Base-by-base conservation (phyloP, 2,113 vertebrate species). In the Gobiocypris rarus region DNA sequence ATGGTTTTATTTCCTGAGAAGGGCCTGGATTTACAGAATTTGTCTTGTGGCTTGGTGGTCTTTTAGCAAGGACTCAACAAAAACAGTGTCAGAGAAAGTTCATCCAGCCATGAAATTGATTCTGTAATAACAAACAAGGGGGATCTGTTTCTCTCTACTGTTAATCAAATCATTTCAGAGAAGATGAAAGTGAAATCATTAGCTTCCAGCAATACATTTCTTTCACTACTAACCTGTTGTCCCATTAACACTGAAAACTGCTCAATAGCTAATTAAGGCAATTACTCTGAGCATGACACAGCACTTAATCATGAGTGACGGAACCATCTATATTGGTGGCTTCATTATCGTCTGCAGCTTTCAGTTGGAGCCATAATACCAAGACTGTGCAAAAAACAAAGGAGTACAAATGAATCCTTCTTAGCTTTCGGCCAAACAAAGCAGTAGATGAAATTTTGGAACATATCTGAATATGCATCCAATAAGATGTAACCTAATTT, bases 31-130 rank as follows among this genome's bases (percentile, higher is more conserved):
- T 91, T 90, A 92, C 83, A 80, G 78, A 83, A 88, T 88, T 80
- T 84, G 89, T 80, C 86, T 89, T 86, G 87, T 61, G 34, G 38
- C 56, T 83, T 38, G 1, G 8, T 43, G 61, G 10, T 28, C 75
- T 34, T 19, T 65, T 43, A 85, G 58, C 19, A 17, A 52, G 11
- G 75, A 19, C 52, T 3, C 89, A 90, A 96, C 93, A 95, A 92
- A 92, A 94, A 93, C 89, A 91, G 87, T 83, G 90, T 91, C 90
- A 92, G 91, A 92, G 92, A 94, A 95, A 95, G 94, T 90, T 93
- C 94, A 96, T 93, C 93, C 96, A 96, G 92, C 94, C 96, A 95
- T 98, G 97, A 98, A 98, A 98, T 98, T 97, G 97, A 97, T 97
- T 98, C 97, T 97, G 95, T 97, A 97, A 96, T 96, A 97, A 96